A percentile compares a stretch with the other conserved stretches of the same genome.
Conservation (phyloP, 2,113 vertebrate genomes). For the Elgaria multicarinata region DNA sequence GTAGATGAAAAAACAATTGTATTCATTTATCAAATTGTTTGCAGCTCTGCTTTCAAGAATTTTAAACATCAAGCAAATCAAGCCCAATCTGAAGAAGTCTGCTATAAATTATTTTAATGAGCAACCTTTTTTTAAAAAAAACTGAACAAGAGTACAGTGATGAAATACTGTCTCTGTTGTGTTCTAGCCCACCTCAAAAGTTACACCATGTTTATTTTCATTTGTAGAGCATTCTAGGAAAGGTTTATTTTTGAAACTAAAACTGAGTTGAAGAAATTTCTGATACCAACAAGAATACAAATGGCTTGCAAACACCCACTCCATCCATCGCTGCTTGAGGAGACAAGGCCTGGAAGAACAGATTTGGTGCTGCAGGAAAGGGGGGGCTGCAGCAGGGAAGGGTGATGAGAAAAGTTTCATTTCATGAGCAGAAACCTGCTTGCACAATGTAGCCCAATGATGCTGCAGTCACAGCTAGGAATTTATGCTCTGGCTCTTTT, state of each 20-base stretch:
- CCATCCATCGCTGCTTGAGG: background rate
- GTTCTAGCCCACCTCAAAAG: background rate
- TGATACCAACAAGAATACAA: background rate
- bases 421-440: too few species aligned
- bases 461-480: background rate
- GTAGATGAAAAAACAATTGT: constrained; percentile 46
- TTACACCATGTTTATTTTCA: background rate
- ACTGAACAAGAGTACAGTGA: constrained; percentile 1
- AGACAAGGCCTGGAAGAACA: background rate
- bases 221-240: background rate
- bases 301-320: background rate
- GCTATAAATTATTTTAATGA: constrained; percentile 18
- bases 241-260: background rate
- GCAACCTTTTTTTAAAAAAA: constrained; percentile 14
- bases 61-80: constrained; percentile 27
- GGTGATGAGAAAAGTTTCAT: background rate
- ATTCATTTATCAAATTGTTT: constrained; percentile 34
- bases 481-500: background rate
- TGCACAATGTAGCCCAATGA: background rate
- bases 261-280: background rate
- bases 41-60: background rate
- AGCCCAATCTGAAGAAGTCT: background rate
- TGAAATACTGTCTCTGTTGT: background rate
- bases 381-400: background rate
- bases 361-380: too few species aligned